Evolutionary conservation across 2,797 vertebrate species (phyloP), one percentile per base, ranked within the genome.

Genomic region (Sarcophilus harrisii): DNA sequence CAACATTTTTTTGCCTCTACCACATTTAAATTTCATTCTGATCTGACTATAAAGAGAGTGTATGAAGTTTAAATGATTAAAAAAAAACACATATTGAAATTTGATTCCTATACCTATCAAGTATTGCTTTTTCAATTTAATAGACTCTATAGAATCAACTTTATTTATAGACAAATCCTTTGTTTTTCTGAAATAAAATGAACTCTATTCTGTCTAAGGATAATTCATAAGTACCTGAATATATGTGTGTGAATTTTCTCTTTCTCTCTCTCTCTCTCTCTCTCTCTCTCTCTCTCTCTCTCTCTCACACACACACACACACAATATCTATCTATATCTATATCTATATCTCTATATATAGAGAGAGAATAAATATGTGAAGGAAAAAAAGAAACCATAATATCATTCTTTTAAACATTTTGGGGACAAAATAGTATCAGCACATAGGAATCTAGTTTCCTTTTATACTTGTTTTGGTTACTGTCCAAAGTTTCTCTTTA

Each of bases 401-500:
- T 96, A 66, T 94, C 45, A 18, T 94, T 97, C 11, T 30, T 94
- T 95, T 96, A 90, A 54, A 32, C 5, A 1, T 90, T 93, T 90
- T 91, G 45, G 52, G 45, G 89, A 11, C 24, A 96, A 98, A 96
- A 95, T 45, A 11, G 0, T 98, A 95, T 97, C 91, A 96, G 97
- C 94, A 96, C 95, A 94, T 73, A 91, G 0, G 0, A 30, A 96
- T 97, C 94, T 96, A 90, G 49, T 94, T 98, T 98, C 97, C 93
- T 96, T 98, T 96, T 96, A 66, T 97, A 97, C 60, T 59, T 93
- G 97, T 97, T 97, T 93, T 97, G 96, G 93, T 96, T 98, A 54
- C 91, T 98, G 87, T 97, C 97, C 98, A 97, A 96, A 58, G 97
- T 96, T 94, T 90, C 97, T 98, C 98, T 99, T 98, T 99, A 99